These are phyloP conservation scores for Nephrotoma appendiculata DNA, from an alignment of 2,888 invertebrate genomes.

Conservation along the genomic window DNA sequence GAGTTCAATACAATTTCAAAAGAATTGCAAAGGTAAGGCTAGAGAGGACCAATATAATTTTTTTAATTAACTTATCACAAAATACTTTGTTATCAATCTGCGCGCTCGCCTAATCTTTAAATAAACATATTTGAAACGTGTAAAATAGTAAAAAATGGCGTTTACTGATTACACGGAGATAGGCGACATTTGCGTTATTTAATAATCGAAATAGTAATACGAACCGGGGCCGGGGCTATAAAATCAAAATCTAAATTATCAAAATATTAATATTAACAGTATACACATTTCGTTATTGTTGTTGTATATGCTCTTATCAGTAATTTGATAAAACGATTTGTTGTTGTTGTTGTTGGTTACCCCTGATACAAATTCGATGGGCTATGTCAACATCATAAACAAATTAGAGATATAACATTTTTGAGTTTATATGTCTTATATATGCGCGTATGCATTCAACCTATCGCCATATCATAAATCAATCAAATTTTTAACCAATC, in stretches of 20 bases:
- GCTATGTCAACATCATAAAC: neutral
- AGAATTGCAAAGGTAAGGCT: neutral
- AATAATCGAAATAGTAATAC: neutral
- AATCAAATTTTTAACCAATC: neutral
- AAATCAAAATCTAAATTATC: neutral
- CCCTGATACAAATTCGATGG: neutral
- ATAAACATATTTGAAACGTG: neutral
- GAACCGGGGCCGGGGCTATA: neutral
- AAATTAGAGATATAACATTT: neutral
- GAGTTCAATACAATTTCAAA: neutral
- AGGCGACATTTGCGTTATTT: neutral
- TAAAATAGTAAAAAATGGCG: neutral
- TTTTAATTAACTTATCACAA: neutral
- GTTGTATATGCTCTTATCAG: neutral
- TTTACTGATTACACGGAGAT: neutral
- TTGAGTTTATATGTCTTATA: neutral
- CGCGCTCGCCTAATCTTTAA: neutral
- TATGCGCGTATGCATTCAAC: neutral
- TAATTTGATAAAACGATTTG: neutral
- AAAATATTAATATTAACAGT: neutral
- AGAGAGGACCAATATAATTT: neutral
- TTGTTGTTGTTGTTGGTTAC: neutral
- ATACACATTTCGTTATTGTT: neutral
- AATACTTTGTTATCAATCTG: neutral
- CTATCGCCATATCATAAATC: neutral